These are phyloP conservation scores for Dendrolimus houi DNA, from an alignment of 2,888 invertebrate species.

Conservation along the genomic window DNA sequence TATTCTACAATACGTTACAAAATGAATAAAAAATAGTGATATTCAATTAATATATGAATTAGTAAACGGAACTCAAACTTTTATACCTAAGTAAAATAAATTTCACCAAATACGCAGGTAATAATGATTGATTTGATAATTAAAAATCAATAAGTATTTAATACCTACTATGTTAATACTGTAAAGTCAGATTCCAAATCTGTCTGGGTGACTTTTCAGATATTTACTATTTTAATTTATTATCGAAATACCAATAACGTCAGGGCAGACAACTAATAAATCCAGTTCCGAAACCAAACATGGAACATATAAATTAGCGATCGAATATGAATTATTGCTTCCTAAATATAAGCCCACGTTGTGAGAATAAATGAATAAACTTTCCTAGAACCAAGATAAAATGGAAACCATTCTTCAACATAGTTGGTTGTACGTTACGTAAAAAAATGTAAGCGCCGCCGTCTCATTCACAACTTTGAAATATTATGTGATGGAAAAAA, in stretches of 20 bases:
- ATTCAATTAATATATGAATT: too few relatives aligned
- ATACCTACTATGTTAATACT: too few relatives aligned
- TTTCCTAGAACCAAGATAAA: not conserved
- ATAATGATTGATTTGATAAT: too few relatives aligned
- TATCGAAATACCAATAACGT: not conserved
- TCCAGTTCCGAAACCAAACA: not conserved
- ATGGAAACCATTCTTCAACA: not conserved
- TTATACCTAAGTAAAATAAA: too few relatives aligned
- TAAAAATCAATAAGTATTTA: too few relatives aligned
- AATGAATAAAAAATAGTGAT: too few relatives aligned
- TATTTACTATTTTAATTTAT: not conserved
- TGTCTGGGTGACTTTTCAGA: not conserved
- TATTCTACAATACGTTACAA: too few relatives aligned
- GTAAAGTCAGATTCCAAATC: too few relatives aligned
- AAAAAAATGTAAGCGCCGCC: slow-evolving; percentile 18
- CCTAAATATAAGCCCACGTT: not conserved
- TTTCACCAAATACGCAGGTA: too few relatives aligned
- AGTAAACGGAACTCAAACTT: too few relatives aligned
- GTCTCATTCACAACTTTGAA: slow-evolving; percentile 23
- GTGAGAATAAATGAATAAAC: not conserved
- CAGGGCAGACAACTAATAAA: not conserved
- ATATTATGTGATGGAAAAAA: slow-evolving; percentile 12
- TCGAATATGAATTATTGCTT: not conserved
- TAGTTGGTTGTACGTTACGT: not conserved
- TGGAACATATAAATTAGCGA: not conserved